Evolutionary conservation across 2,888 invertebrate species (phyloP).

Genomic region (Zootermopsis nevadensis): DNA sequence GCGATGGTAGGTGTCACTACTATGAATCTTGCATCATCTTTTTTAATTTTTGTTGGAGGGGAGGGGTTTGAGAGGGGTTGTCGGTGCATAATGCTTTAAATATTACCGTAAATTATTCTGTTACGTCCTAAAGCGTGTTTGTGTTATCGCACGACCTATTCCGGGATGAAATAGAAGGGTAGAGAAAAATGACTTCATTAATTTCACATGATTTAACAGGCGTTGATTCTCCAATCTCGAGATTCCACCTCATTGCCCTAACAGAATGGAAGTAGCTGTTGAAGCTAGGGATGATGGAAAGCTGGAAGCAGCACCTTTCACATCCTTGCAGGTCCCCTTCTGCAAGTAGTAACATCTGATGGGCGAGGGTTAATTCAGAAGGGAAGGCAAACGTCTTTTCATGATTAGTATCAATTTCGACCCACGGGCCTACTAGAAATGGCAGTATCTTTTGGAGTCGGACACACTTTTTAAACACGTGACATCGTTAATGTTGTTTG

Average conservation of each 20-base stretch:
- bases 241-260: slow-evolving; percentile 48
- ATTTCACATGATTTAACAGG: slow-evolving; percentile 48
- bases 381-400: too few species aligned
- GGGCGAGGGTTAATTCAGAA: too few species aligned
- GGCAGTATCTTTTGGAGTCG: too few species aligned
- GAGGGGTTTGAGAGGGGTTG: background rate
- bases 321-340: background rate
- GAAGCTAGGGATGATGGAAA: background rate
- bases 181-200: slow-evolving; percentile 36
- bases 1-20: too few species aligned
- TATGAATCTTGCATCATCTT: too few species aligned
- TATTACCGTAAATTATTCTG: background rate
- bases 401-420: too few species aligned
- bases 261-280: slow-evolving; percentile 10
- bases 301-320: background rate
- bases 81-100: background rate
- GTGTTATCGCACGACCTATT: background rate
- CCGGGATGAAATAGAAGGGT: slow-evolving; percentile 8
- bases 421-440: too few species aligned
- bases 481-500: too few species aligned
- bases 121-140: background rate
- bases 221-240: slow-evolving; percentile 46
- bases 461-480: too few species aligned
- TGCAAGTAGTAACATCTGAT: too few species aligned
- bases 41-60: too few species aligned